phyloP scores from a whole-genome alignment of 2,113 vertebrate species.

The Rhinichthys klamathensis region DNA sequence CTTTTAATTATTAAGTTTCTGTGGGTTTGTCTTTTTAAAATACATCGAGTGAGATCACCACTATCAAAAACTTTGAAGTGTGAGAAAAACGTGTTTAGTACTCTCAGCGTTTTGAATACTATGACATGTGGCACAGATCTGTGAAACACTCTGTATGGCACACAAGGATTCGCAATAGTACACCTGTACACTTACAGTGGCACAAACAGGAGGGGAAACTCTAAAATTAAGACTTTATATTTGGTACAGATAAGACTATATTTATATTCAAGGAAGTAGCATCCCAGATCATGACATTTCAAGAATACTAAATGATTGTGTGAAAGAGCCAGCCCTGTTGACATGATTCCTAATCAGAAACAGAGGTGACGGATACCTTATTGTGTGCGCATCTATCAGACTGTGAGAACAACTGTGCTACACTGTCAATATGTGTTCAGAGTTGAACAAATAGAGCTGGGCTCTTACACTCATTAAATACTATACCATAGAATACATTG shows the following conservation, averaged over 20 bases:
- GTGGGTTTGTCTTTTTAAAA: not conserved
- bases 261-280: not conserved
- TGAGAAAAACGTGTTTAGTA: constrained; percentile 13
- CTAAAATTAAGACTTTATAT: not conserved
- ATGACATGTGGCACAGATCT: constrained; percentile 45
- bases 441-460: not conserved
- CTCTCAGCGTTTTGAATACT: constrained; percentile 2
- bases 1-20: constrained; percentile 42
- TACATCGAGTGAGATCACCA: constrained; percentile 28
- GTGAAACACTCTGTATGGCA: constrained; percentile 28
- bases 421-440: not conserved
- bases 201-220: not conserved
- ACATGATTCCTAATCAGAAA: not conserved
- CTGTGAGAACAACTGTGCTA: constrained; percentile 3
- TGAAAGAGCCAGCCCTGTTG: not conserved
- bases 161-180: not conserved
- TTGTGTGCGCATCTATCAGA: not conserved
- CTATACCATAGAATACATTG: not conserved
- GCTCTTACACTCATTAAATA: constrained; percentile 18
- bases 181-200: constrained; percentile 7
- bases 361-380: not conserved
- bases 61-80: constrained; percentile 8
- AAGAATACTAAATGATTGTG: not conserved
- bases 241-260: constrained; percentile 10
- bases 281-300: not conserved